Percentiles rank a stretch among this genome's conserved stretches.
These are phyloP conservation scores for Aphelinus atriplicis DNA, from an alignment of 1,140 invertebrate species.

Conservation along the genomic window DNA sequence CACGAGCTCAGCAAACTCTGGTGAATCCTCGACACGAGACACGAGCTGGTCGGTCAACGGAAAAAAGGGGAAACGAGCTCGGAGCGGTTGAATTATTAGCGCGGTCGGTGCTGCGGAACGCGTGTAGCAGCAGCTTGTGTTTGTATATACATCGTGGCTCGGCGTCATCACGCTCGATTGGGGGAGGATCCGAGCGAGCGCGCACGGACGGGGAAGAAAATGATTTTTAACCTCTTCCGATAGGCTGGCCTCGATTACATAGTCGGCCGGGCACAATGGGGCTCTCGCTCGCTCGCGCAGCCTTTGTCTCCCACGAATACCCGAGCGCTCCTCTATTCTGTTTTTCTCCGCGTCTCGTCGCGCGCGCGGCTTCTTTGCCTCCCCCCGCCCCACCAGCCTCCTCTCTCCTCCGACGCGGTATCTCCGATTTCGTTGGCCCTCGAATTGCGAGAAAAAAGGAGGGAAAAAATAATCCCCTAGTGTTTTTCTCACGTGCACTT, in stretches of 20 bases:
- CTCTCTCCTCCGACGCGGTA: no score
- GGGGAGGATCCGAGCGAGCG: slow-evolving; percentile 35
- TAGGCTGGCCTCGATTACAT: slow-evolving; percentile 53
- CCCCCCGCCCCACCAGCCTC: background rate
- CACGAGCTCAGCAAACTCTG: no score
- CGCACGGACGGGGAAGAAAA: slow-evolving; percentile 42
- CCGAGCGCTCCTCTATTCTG: no score
- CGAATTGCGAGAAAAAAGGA: no score
- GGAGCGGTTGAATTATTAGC: slow-evolving; percentile 1
- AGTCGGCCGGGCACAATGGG: slow-evolving; percentile 42
- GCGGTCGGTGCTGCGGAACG: background rate
- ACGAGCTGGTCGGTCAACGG: no score
- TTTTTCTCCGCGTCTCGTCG: no score
- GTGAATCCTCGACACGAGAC: no score
- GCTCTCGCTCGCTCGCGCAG: background rate
- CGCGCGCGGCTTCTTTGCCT: background rate
- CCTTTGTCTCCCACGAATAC: slow-evolving; percentile 22
- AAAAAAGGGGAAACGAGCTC: no score
- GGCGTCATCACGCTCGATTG: slow-evolving; percentile 53
- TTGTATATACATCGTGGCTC: slow-evolving; percentile 41
- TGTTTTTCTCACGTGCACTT: no score
- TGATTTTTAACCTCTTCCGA: slow-evolving; percentile 57
- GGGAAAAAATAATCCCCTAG: no score
- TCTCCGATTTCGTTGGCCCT: no score
- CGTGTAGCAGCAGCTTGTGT: background rate